Percentiles rank a stretch among this genome's conserved stretches.
These are phyloP conservation scores for Saxicola maurus DNA, from an alignment of 2,797 vertebrate genomes.

Conservation along the genomic window DNA sequence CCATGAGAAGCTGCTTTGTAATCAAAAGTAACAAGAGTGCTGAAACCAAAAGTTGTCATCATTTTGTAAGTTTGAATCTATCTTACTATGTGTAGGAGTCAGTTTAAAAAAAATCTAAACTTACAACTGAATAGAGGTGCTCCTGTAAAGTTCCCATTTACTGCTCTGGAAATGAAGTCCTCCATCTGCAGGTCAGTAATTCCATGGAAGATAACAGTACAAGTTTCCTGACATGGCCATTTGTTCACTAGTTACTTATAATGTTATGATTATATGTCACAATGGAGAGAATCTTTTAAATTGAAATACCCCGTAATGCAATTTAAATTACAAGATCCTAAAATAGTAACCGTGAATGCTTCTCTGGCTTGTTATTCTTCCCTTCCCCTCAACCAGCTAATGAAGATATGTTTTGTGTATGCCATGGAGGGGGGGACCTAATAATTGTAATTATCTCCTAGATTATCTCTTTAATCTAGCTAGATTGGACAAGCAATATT, in stretches of 20 bases:
- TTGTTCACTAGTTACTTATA: neutral
- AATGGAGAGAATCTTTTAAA: neutral
- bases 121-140: conserved; percentile 17
- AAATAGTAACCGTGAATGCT: neutral
- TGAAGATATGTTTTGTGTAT: neutral
- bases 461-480: neutral
- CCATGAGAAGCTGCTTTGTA: neutral
- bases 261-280: neutral
- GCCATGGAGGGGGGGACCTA: neutral
- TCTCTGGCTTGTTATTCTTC: neutral
- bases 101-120: conserved; percentile 12
- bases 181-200: conserved; percentile 29
- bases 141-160: conserved; percentile 4
- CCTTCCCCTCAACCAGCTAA: neutral
- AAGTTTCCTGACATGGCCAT: neutral
- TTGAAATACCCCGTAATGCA: neutral
- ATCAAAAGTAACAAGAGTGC: neutral
- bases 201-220: neutral
- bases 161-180: conserved; percentile 20
- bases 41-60: neutral
- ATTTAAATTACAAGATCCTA: neutral
- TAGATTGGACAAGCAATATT: neutral
- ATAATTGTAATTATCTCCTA: neutral
- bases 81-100: neutral
- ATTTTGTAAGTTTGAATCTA: conserved; percentile 24